A percentile compares a stretch with the other conserved stretches of the same genome.
phyloP scores from a whole-genome alignment of 1,140 invertebrate genomes.

The Eriosoma lanigerum region DNA sequence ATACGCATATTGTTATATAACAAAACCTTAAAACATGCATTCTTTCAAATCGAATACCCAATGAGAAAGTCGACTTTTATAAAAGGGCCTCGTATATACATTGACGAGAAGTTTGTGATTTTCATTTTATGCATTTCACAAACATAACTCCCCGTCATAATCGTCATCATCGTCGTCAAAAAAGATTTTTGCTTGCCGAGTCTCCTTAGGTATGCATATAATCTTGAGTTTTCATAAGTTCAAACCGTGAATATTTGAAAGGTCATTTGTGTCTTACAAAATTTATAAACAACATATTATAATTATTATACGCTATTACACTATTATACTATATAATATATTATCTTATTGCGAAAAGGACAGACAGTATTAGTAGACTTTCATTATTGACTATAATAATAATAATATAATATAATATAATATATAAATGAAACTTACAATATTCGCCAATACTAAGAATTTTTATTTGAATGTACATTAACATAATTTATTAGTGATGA shows the following conservation, averaged over 20 bases:
- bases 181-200: too few species aligned
- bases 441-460: too few species aligned
- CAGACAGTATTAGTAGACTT: too few species aligned
- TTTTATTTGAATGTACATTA: too few species aligned
- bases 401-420: too few species aligned
- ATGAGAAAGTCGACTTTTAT: not conserved
- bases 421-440: too few species aligned
- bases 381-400: too few species aligned
- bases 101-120: not conserved
- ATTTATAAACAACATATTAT: too few species aligned
- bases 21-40: constrained; percentile 12
- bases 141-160: not conserved
- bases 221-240: not conserved
- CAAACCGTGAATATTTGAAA: not conserved
- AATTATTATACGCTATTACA: too few species aligned
- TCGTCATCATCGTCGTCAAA: not conserved
- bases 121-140: not conserved
- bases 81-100: not conserved
- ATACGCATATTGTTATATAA: not conserved
- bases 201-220: not conserved
- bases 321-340: too few species aligned
- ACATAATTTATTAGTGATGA: too few species aligned
- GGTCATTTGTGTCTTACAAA: not conserved
- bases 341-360: too few species aligned
- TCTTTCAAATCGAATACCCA: not conserved